phyloP scores from a whole-genome alignment of 2,113 vertebrate species.

The Pollimyrus isidori region DNA sequence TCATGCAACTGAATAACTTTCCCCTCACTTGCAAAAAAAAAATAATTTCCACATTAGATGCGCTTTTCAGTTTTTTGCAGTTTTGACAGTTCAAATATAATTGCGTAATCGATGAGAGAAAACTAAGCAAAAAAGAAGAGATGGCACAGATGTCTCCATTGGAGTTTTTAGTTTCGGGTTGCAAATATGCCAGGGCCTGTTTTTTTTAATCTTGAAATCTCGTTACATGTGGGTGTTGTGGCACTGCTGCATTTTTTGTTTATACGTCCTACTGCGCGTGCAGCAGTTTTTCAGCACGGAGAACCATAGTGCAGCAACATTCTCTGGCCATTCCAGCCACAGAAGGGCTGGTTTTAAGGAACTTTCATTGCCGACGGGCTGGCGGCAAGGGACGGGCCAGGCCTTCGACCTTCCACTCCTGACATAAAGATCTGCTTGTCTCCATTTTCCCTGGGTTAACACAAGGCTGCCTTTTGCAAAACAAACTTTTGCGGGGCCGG shows the following conservation, averaged over 20 bases:
- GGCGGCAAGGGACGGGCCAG: not conserved
- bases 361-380: not conserved
- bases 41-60: not conserved
- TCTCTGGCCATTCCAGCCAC: not conserved
- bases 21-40: not conserved
- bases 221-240: not conserved
- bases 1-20: not conserved
- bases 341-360: not conserved
- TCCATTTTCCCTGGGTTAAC: not conserved
- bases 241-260: not conserved
- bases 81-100: not conserved
- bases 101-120: not conserved
- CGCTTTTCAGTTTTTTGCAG: not conserved
- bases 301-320: no score
- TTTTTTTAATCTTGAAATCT: not conserved
- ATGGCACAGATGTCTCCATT: not conserved
- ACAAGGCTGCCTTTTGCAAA: slow-evolving; percentile 15
- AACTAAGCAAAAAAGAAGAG: not conserved
- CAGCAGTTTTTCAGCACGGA: not conserved
- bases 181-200: not conserved
- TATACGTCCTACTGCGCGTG: not conserved
- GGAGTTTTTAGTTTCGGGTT: not conserved
- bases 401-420: not conserved
- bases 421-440: slow-evolving; percentile 10
- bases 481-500: not conserved